Conservation (phyloP, 2,113 vertebrate species). For the Myiozetetes cayanensis region DNA sequence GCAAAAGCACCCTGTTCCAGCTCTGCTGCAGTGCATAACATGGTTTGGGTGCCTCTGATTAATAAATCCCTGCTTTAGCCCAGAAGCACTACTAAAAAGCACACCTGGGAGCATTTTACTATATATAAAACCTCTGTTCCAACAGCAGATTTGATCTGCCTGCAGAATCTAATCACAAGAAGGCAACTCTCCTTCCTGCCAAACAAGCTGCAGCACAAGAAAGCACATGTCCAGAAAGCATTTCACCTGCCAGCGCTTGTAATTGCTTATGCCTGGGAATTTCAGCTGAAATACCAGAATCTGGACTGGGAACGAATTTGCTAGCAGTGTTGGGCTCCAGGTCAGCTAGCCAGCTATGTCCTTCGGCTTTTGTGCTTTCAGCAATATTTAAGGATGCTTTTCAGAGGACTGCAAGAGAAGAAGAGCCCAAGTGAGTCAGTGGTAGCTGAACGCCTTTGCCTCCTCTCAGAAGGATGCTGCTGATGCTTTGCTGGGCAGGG, state of each 20-base stretch:
- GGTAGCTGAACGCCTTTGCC: rapidly evolving
- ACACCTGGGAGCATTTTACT: slow-evolving; percentile 34
- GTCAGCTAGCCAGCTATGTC: background rate
- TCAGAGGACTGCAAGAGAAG: background rate
- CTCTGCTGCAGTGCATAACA: background rate
- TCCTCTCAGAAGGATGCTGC: background rate
- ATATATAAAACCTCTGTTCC: slow-evolving; percentile 13
- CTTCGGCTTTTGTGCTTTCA: background rate
- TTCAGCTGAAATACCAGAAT: background rate
- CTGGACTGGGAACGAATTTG: background rate
- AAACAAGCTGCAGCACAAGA: background rate
- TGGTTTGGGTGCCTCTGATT: slow-evolving; percentile 10
- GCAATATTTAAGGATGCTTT: background rate
- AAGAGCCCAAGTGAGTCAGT: background rate
- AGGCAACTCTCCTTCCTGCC: background rate
- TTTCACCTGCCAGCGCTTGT: background rate
- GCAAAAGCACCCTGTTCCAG: slow-evolving; percentile 10
- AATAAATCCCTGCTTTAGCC: background rate
- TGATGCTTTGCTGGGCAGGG: background rate
- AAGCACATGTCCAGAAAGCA: background rate
- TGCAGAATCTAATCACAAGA: background rate
- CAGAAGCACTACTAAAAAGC: background rate
- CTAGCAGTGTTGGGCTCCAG: background rate
- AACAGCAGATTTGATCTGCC: slow-evolving; percentile 1
- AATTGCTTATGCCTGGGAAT: background rate